Evolutionary conservation across 1,140 invertebrate species (phyloP).

Genomic region (Mizuhopecten yessoensis): DNA sequence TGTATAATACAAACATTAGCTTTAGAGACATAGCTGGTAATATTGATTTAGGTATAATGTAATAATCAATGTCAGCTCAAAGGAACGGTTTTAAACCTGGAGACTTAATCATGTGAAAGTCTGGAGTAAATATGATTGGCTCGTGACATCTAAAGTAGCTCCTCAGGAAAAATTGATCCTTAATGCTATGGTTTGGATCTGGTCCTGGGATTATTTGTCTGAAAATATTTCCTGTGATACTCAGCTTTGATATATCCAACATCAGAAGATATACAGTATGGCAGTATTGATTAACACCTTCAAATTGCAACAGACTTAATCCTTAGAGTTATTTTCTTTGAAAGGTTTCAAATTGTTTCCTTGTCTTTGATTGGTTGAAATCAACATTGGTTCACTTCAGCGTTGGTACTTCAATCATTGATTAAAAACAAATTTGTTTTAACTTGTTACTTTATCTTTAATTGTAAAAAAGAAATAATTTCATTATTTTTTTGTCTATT

Average conservation of each 20-base stretch:
- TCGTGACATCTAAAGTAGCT: background rate
- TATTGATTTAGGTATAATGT: slow-evolving; percentile 9
- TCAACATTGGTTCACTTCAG: too few relatives aligned
- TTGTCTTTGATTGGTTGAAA: background rate
- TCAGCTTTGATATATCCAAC: background rate
- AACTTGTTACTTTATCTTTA: too few relatives aligned
- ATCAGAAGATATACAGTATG: background rate
- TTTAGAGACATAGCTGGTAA: background rate
- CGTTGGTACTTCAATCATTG: too few relatives aligned
- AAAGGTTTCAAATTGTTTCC: background rate
- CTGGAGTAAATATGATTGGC: background rate
- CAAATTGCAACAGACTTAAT: background rate
- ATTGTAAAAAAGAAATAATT: too few relatives aligned
- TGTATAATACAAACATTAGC: background rate
- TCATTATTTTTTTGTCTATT: too few relatives aligned
- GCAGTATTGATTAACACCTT: background rate
- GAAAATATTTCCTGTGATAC: background rate
- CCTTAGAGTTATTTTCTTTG: background rate
- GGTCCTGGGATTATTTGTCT: background rate
- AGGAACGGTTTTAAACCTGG: slow-evolving; percentile 19
- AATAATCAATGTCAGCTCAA: background rate
- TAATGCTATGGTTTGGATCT: background rate
- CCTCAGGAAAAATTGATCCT: background rate
- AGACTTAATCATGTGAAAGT: background rate
- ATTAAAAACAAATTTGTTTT: too few relatives aligned